phyloP scores from a whole-genome alignment of 1,140 invertebrate species.

The Drosophila ogumai region DNA sequence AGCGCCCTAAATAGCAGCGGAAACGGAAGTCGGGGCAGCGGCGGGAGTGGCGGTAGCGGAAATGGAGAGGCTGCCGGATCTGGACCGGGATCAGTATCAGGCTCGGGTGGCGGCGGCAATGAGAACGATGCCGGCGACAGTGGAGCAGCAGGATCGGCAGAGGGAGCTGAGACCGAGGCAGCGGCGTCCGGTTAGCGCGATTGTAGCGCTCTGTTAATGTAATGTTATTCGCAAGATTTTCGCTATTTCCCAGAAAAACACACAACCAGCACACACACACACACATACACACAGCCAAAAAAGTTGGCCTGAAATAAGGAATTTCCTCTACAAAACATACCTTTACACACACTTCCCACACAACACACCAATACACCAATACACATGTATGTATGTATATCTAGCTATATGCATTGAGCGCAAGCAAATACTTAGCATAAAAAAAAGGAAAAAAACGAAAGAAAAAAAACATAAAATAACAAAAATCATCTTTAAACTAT shows the following conservation, averaged over 20 bases:
- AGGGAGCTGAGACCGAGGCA: slow-evolving; percentile 48
- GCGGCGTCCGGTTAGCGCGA: slow-evolving; percentile 60
- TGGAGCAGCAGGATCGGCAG: slow-evolving; percentile 21
- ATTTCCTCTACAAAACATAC: neutral
- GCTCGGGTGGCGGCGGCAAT: slow-evolving; percentile 5
- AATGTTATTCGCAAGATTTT: slow-evolving; percentile 67
- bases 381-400: slow-evolving; percentile 53
- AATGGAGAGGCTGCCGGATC: slow-evolving; percentile 32
- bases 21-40: slow-evolving; percentile 17
- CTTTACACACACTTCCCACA: neutral
- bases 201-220: slow-evolving; percentile 57
- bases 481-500: slow-evolving; percentile 49
- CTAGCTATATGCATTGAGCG: slow-evolving; percentile 49
- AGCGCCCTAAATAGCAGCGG: slow-evolving; percentile 67
- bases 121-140: slow-evolving; percentile 32
- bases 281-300: slow-evolving; percentile 1
- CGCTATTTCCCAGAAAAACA: slow-evolving; percentile 25
- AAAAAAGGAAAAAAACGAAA: slow-evolving; percentile 27
- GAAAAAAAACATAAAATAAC: slow-evolving; percentile 13
- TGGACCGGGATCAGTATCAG: slow-evolving; percentile 12
- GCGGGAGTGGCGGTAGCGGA: slow-evolving; percentile 23
- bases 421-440: slow-evolving; percentile 67
- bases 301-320: neutral
- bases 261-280: neutral
- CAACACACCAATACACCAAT: neutral